Evolutionary conservation across 2,797 vertebrate genomes (phyloP).

Genomic region (Sorex maritimensis): DNA sequence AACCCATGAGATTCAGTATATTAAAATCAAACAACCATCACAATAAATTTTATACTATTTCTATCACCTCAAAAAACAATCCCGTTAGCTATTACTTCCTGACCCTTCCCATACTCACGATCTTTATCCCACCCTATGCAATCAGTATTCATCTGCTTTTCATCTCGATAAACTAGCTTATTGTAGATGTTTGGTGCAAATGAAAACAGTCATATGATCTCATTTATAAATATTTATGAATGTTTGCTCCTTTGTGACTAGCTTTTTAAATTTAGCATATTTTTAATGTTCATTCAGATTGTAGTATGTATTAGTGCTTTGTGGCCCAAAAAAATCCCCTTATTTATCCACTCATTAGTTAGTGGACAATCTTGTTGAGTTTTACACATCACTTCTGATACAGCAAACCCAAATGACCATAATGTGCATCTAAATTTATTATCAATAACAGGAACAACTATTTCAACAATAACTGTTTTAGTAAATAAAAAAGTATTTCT

Average conservation of each 20-base stretch:
- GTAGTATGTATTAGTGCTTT: constrained; percentile 22
- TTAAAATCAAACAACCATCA: background rate
- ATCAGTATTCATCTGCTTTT: background rate
- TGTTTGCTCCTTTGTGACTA: background rate
- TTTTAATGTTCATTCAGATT: constrained; percentile 25
- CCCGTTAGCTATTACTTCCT: constrained; percentile 13
- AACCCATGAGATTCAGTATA: constrained; percentile 18
- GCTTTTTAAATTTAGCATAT: constrained; percentile 7
- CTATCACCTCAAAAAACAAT: constrained; percentile 36
- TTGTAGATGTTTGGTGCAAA: constrained; percentile 17
- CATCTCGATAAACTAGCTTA: constrained; percentile 17
- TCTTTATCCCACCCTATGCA: background rate
- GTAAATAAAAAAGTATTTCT: background rate
- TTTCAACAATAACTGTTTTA: too few species aligned
- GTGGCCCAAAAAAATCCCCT: background rate
- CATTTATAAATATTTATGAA: too few species aligned
- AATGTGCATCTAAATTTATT: constrained; percentile 26
- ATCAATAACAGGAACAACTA: background rate
- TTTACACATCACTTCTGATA: constrained; percentile 55
- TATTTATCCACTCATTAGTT: constrained; percentile 20
- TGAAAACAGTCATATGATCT: background rate
- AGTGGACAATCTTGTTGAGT: background rate
- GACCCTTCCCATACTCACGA: background rate
- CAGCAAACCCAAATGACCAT: constrained; percentile 35
- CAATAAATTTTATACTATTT: constrained; percentile 58